These are phyloP conservation scores for Abrostola tripartita DNA, from an alignment of 2,888 invertebrate species.

Conservation along the genomic window DNA sequence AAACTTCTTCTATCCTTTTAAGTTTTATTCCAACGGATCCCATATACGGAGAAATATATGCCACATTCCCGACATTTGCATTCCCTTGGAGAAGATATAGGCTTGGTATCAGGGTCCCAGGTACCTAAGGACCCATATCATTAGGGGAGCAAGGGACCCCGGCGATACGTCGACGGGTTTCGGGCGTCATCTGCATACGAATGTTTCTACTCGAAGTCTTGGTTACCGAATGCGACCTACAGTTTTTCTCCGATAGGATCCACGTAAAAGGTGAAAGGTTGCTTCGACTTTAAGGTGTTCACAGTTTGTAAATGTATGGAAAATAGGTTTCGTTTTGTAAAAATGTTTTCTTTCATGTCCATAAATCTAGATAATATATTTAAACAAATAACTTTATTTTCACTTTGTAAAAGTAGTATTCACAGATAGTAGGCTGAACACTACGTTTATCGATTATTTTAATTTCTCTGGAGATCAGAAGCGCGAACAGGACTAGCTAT, in stretches of 20 bases:
- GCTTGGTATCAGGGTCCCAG: conserved; percentile 37
- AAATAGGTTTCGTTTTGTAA: too few relatives aligned
- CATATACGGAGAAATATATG: conserved; percentile 33
- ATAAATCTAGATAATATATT: background rate
- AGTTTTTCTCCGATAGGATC: conserved; percentile 46
- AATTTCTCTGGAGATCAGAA: too few relatives aligned
- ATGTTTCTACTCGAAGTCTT: conserved; percentile 45
- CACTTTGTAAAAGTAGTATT: too few relatives aligned
- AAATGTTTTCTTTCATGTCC: conserved; percentile 3
- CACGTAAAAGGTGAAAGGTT: conserved; percentile 33
- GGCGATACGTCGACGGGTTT: conserved; percentile 31
- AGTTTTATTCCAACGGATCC: conserved; percentile 44
- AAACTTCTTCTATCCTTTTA: conserved; percentile 35
- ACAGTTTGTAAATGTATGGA: conserved; percentile 35
- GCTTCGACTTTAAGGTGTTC: conserved; percentile 35
- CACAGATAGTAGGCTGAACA: too few relatives aligned
- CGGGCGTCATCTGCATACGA: conserved; percentile 56
- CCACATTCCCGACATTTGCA: conserved; percentile 48
- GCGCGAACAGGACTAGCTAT: too few relatives aligned
- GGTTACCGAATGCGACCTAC: conserved; percentile 31
- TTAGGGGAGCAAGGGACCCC: conserved; percentile 39
- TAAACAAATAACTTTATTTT: too few relatives aligned
- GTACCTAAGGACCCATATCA: conserved; percentile 44
- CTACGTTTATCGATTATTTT: too few relatives aligned
- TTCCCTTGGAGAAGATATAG: conserved; percentile 42